Percentiles rank a stretch among this genome's conserved stretches.
These are phyloP conservation scores for Hedychridium roseum DNA, from an alignment of 2,888 invertebrate species.

Conservation along the genomic window DNA sequence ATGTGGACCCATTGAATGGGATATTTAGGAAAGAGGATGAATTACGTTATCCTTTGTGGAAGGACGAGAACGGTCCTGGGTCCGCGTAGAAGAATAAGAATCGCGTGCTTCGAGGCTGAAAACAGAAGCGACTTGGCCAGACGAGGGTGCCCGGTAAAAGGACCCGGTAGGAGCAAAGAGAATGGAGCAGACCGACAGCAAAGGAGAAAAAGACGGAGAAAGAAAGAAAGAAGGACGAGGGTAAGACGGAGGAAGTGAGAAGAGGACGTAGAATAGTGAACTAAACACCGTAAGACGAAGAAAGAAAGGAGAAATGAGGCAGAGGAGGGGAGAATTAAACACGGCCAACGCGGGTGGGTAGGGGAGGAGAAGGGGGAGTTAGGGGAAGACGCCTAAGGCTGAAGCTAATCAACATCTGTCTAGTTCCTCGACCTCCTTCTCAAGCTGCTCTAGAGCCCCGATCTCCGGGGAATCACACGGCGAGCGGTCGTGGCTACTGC, in stretches of 20 bases:
- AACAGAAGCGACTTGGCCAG: constrained; percentile 57
- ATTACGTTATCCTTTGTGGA: not conserved
- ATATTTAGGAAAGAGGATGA: not conserved
- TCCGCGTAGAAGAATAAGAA: constrained; percentile 30
- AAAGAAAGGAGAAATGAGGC: constrained; percentile 17
- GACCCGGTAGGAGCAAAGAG: constrained; percentile 20
- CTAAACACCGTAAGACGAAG: no score
- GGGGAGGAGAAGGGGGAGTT: constrained; percentile 25
- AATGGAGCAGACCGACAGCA: constrained; percentile 18
- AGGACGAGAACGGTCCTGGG: constrained; percentile 21
- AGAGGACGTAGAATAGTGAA: no score
- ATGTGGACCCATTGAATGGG: not conserved
- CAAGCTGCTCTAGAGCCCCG: constrained; percentile 28
- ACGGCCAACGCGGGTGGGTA: constrained; percentile 8
- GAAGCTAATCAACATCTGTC: constrained; percentile 57
- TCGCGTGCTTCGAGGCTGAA: constrained; percentile 54
- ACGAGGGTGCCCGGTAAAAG: constrained; percentile 41
- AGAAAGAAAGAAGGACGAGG: constrained; percentile 13
- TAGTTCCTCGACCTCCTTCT: constrained; percentile 43
- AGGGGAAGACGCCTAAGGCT: constrained; percentile 42
- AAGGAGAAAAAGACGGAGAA: constrained; percentile 21
- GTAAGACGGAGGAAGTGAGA: constrained; percentile 6
- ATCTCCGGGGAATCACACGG: no score
- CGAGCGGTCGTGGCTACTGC: no score
- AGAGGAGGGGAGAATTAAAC: constrained; percentile 16